Base-by-base conservation (phyloP, 2,113 vertebrate species). In the Shinisaurus crocodilurus region DNA sequence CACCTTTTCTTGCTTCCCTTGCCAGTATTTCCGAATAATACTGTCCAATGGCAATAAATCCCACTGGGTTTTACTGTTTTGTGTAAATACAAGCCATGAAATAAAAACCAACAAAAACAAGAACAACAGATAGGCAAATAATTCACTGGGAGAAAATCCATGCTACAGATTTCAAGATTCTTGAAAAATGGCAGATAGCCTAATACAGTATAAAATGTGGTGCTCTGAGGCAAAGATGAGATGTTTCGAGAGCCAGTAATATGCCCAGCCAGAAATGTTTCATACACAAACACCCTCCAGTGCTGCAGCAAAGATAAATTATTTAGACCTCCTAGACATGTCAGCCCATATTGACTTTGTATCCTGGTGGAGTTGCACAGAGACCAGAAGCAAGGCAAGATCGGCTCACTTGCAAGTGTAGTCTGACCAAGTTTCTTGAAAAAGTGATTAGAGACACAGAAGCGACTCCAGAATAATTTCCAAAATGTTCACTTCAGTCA, bases 261-360 rank as follows among this genome's bases (percentile, higher is more conserved):
- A 90, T 79, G 50, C 43, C 40, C 34, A 80, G 15, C n/a, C 20
- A 79, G 74, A 23, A 79, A 90, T 70, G 43, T n/a, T 67, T 90
- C 82, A 69, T 50, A 67, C 32, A 50, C 82, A 65, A 60, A 85
- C 57, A 86, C 83, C 75, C 67, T 70, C 20, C n/a, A 86, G 75
- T 69, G 25, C 75, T 85, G 70, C 6, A 90, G 74, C 34, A 70
- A 86, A 57, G 74, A 90, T 80, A 79, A 85, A 86, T 90, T 86
- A 90, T 90, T 90, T 86, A 81, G 65, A 70, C 32, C 32, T 86
- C n/a, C 50, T 57, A 79, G 32, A n/a, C 75, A 45, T 81, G 63
- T 80, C 84, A 90, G 32, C 23, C 37, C 75, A 79, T 45, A 81
- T 32, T 86, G 63, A 43, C 48, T 81, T 37, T 82, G n/a, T 72